phyloP scores from a whole-genome alignment of 1,140 invertebrate genomes.

The Trichomalopsis sarcophagae region DNA sequence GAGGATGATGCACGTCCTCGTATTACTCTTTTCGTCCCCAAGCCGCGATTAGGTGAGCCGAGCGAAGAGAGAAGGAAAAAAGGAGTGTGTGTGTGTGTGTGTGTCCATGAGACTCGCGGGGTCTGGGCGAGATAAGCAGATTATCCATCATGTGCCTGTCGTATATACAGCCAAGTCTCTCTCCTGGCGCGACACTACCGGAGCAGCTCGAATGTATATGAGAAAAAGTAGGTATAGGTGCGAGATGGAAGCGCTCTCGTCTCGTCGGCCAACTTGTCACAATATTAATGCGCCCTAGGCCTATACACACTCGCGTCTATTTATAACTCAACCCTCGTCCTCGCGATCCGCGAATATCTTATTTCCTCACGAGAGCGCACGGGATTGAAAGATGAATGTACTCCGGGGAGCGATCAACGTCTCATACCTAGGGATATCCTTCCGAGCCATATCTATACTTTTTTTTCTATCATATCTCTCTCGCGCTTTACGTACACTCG shows the following conservation, averaged over 20 bases:
- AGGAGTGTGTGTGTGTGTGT: constrained; percentile 30
- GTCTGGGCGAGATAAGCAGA: constrained; percentile 58
- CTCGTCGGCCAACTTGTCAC: constrained; percentile 58
- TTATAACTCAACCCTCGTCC: constrained; percentile 48
- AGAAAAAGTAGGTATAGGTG: constrained; percentile 5
- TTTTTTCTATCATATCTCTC: background rate
- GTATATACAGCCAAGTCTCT: background rate
- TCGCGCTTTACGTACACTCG: too few species aligned
- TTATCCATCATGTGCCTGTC: constrained; percentile 63
- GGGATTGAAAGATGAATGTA: constrained; percentile 45
- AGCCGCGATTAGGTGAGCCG: constrained; percentile 47
- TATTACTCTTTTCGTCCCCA: constrained; percentile 51
- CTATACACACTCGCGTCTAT: constrained; percentile 37
- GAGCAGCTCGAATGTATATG: background rate
- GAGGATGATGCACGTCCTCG: constrained; percentile 47
- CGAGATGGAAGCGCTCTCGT: constrained; percentile 41
- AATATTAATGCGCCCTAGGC: constrained; percentile 59
- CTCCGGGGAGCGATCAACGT: constrained; percentile 21
- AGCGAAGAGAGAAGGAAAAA: constrained; percentile 17
- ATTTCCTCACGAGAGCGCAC: constrained; percentile 43
- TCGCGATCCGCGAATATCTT: constrained; percentile 50
- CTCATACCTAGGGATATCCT: background rate
- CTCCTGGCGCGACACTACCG: background rate
- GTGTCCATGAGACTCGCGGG: constrained; percentile 49
- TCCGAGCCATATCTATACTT: background rate